Evolutionary conservation across 2,113 vertebrate species (phyloP).

Genomic region (Guaruba guarouba): DNA sequence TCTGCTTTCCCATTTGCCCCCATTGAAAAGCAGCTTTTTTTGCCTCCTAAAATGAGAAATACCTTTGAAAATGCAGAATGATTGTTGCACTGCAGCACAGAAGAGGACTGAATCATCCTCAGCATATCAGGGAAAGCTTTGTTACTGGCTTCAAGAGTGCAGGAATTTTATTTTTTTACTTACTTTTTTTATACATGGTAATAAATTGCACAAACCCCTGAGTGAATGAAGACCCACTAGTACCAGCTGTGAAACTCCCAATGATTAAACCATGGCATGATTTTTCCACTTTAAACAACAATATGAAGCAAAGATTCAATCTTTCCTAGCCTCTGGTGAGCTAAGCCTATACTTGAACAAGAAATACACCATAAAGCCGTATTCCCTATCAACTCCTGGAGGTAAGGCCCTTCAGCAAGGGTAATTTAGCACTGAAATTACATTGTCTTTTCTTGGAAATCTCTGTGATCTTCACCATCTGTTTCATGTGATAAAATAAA

Average conservation of each 20-base stretch:
- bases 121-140: background rate
- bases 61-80: background rate
- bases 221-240: background rate
- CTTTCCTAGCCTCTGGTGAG: background rate
- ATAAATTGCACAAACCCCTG: background rate
- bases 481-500: constrained; percentile 42
- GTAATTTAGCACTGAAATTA: constrained; percentile 47
- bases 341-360: background rate
- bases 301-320: background rate
- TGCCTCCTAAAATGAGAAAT: background rate
- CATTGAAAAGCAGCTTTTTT: background rate
- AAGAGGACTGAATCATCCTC: background rate
- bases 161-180: background rate
- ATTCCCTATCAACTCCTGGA: background rate
- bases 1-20: background rate
- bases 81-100: background rate
- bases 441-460: constrained; percentile 42
- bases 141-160: background rate
- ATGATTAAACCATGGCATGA: background rate
- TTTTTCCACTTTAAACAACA: background rate
- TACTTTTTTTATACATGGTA: background rate
- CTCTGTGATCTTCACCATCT: constrained; percentile 54
- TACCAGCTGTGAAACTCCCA: background rate
- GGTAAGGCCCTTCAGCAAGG: background rate
- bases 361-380: background rate